phyloP scores from a whole-genome alignment of 2,888 invertebrate species.

The Tiliacea aurago region DNA sequence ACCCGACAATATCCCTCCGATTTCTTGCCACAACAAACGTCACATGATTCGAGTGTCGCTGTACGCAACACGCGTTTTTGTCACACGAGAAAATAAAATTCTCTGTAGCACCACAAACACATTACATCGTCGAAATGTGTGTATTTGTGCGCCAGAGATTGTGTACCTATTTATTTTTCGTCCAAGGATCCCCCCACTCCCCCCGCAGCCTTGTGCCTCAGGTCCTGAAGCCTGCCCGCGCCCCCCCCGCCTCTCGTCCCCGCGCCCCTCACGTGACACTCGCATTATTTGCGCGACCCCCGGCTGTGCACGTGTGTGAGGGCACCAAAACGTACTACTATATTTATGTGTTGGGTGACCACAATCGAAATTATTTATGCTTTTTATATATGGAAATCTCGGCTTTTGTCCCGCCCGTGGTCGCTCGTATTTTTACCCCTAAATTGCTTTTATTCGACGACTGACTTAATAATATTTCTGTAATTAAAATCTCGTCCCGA shows the following conservation, averaged over 20 bases:
- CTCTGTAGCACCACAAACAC: constrained; percentile 84
- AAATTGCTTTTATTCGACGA: constrained; percentile 86
- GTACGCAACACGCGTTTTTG: constrained; percentile 69
- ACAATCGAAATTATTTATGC: constrained; percentile 89
- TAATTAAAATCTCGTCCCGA: constrained; percentile 86
- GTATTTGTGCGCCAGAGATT: constrained; percentile 85
- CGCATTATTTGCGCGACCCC: constrained; percentile 82
- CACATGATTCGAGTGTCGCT: constrained; percentile 66
- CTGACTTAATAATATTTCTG: constrained; percentile 88
- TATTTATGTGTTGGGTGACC: constrained; percentile 84
- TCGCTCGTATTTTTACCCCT: constrained; percentile 71
- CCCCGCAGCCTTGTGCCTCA: constrained; percentile 55
- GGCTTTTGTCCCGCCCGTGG: constrained; percentile 78
- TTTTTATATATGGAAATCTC: constrained; percentile 85
- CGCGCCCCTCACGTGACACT: constrained; percentile 74
- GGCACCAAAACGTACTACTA: constrained; percentile 81
- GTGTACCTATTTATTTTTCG: constrained; percentile 87
- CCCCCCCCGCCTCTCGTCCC: constrained; percentile 60
- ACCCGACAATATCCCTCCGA: constrained; percentile 53
- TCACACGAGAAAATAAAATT: constrained; percentile 76
- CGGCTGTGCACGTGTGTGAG: constrained; percentile 79
- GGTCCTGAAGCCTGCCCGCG: constrained; percentile 48
- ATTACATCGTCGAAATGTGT: constrained; percentile 84
- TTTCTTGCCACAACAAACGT: constrained; percentile 66
- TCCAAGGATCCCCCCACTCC: constrained; percentile 67